Percentiles rank a stretch among this genome's conserved stretches.
Evolutionary conservation across 2,888 invertebrate genomes (phyloP).

Genomic region (Clunio marinus): DNA sequence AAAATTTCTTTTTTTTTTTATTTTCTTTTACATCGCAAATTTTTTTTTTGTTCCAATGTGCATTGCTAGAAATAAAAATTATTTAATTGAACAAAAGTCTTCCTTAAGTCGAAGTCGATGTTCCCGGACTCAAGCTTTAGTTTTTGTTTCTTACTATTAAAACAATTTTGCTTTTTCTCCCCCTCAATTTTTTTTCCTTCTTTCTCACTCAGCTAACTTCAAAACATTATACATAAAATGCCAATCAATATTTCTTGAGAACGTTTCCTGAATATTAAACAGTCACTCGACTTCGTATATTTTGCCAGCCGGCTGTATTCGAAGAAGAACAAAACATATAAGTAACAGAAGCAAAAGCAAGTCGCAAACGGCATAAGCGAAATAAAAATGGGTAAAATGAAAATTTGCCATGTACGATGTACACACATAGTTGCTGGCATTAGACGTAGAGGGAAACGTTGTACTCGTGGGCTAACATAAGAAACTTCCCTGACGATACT

Average conservation of each 20-base stretch:
- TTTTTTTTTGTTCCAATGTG: no score
- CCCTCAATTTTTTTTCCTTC: no score
- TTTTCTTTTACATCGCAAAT: no score
- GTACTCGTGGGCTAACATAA: not conserved
- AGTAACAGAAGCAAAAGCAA: constrained; percentile 17
- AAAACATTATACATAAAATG: constrained; percentile 37
- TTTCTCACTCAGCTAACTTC: not conserved
- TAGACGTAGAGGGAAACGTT: not conserved
- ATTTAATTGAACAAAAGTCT: no score
- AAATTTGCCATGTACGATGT: constrained; percentile 29
- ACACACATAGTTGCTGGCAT: not conserved
- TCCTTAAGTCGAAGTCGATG: no score
- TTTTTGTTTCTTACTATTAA: constrained; percentile 28
- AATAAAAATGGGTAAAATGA: constrained; percentile 33
- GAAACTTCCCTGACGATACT: not conserved
- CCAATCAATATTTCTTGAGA: constrained; percentile 36
- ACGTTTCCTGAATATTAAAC: constrained; percentile 38
- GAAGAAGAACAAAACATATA: not conserved
- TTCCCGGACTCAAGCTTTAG: not conserved
- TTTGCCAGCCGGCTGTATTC: constrained; percentile 8
- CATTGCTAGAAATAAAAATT: no score
- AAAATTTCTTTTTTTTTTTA: no score
- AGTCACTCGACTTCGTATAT: not conserved
- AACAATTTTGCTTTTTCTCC: constrained; percentile 28
- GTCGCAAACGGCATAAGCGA: constrained; percentile 13